These are phyloP conservation scores for Galeruca laticollis DNA, from an alignment of 2,888 invertebrate species.

Conservation along the genomic window DNA sequence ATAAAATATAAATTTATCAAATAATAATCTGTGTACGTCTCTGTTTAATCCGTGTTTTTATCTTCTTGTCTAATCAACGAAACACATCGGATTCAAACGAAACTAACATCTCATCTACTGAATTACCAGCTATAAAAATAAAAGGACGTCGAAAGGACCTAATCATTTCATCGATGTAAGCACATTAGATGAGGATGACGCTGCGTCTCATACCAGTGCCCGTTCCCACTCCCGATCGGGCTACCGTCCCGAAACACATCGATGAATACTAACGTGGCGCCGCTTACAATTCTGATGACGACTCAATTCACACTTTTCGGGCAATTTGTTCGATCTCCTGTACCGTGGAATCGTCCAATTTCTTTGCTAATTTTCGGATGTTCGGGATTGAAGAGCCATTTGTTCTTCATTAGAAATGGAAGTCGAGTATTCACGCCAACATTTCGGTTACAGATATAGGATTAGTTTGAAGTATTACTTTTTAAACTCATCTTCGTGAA, in stretches of 20 bases:
- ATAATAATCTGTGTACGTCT: conserved; percentile 18
- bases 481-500: neutral
- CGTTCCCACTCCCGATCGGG: conserved; percentile 11
- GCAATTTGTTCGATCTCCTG: conserved; percentile 39
- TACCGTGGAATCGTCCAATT: conserved; percentile 36
- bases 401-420: conserved; percentile 33
- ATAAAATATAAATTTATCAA: too few relatives aligned
- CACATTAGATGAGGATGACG: conserved; percentile 32
- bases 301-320: conserved; percentile 42
- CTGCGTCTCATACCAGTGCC: neutral
- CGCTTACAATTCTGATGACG: conserved; percentile 41
- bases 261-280: conserved; percentile 40
- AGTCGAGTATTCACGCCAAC: conserved; percentile 11
- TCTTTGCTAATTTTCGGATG: conserved; percentile 41
- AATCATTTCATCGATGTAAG: conserved; percentile 43
- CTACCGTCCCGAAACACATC: conserved; percentile 30
- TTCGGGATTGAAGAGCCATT: conserved; percentile 31
- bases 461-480: neutral
- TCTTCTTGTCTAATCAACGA: conserved; percentile 42
- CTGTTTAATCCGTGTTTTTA: conserved; percentile 46
- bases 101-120: conserved; percentile 38
- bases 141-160: conserved; percentile 38
- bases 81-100: conserved; percentile 32
- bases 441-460: conserved; percentile 20
- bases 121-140: conserved; percentile 41